Evolutionary conservation across 1,140 invertebrate species (phyloP), one percentile per base, ranked within the genome.

Genomic region (Dinoponera quadriceps): DNA sequence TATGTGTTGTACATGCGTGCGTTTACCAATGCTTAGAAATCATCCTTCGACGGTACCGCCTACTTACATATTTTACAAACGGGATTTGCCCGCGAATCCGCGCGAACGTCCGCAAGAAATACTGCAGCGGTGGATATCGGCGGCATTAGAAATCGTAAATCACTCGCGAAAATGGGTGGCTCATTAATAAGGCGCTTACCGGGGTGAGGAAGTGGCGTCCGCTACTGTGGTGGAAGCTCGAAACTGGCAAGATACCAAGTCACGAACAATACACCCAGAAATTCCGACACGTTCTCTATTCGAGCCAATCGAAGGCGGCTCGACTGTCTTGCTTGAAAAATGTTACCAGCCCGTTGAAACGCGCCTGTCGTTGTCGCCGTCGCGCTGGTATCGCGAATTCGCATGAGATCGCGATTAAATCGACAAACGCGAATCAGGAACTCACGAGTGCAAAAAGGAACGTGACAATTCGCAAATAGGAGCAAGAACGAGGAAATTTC

Each of bases 171-270:
- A 89, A 86, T 49, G 84, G 66, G 57, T 78, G 51, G 71, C 84
- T 86, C 87, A 48, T 89, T 88, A 88, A 89, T 88, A 89, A 88
- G 82, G 20, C 57, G 73, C 83, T 82, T 27, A 83, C 29, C 38
- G 48, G 86, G 72, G 57, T 69, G 62, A 81, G 63, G 33, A 25
- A 74, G 83, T 44, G 68, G 69, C 44, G 29, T 60, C 51, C 49
- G 51, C 25, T 63, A 72, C 69, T 51, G 54, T 78, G 72, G 73
- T 14, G 22, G 49, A 65, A 83, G 48, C 65, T 69, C 72, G 54
- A 69, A 51, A 88, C 62, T 89, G 88, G 87, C 87, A 88, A 65
- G 13, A 29, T 75, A 88, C 87, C 88, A 89, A 89, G 87, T 88
- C 84, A 84, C 84, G 81, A 88, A 89, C 88, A 88, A 89, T 89